Evolutionary conservation across 2,888 invertebrate species (phyloP).

Genomic region (Cryptophagus acutangulus): DNA sequence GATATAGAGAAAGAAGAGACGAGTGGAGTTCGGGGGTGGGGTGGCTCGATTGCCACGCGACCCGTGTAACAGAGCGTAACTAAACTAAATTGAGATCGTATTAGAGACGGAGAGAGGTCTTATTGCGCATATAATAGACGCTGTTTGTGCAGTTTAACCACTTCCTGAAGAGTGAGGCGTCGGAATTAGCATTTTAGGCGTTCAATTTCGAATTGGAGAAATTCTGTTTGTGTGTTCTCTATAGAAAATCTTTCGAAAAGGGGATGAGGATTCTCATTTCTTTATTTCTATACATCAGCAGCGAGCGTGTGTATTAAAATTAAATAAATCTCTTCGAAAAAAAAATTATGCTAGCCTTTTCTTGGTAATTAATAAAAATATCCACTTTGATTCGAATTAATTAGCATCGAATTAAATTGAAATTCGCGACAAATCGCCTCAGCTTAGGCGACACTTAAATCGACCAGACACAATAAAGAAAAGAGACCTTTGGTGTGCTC

Average conservation of each 20-base stretch:
- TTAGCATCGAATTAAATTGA: no score
- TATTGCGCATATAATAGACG: conserved; percentile 52
- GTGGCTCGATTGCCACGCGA: conserved; percentile 48
- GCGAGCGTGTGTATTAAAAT: no score
- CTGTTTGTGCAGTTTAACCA: conserved; percentile 52
- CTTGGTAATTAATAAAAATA: no score
- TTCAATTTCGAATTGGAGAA: conserved; percentile 42
- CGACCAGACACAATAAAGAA: conserved; percentile 7
- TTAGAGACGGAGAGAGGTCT: conserved; percentile 50
- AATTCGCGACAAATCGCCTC: conserved; percentile 18
- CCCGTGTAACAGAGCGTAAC: conserved; percentile 52
- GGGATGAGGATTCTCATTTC: no score
- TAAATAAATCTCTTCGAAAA: no score
- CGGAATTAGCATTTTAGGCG: conserved; percentile 49
- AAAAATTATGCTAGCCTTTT: no score
- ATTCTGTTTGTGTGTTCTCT: conserved; percentile 41
- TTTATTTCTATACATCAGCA: no score
- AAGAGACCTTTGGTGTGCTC: conserved; percentile 26
- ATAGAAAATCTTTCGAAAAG: no score
- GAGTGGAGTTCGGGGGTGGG: no score
- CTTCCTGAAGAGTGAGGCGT: conserved; percentile 47
- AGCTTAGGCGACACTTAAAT: conserved; percentile 11
- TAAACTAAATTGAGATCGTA: conserved; percentile 53
- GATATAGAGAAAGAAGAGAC: no score
- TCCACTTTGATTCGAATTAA: no score